A percentile compares a stretch with the other conserved stretches of the same genome.
phyloP scores from a whole-genome alignment of 1,140 invertebrate species.

The Lutraria rhynchaena region DNA sequence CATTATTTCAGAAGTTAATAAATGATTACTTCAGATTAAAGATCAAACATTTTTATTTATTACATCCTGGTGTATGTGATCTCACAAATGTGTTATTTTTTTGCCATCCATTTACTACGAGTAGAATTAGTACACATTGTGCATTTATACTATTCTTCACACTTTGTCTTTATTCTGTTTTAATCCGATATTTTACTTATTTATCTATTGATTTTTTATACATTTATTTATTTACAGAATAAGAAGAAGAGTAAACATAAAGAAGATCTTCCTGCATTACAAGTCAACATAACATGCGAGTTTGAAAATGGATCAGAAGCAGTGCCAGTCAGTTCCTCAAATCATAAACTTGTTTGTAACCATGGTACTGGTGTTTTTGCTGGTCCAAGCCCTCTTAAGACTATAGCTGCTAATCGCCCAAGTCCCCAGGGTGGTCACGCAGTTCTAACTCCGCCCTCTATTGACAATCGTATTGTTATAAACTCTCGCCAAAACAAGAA shows the following conservation, averaged over 20 bases:
- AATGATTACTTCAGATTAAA: too few species aligned
- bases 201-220: neutral
- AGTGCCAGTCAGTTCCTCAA: neutral
- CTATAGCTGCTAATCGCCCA: slow-evolving; percentile 6
- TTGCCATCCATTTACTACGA: too few species aligned
- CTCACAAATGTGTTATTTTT: too few species aligned
- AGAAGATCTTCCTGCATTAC: slow-evolving; percentile 29
- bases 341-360: neutral
- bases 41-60: too few species aligned
- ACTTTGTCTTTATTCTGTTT: neutral
- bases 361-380: neutral
- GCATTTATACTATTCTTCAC: neutral
- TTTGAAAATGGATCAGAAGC: slow-evolving; percentile 16
- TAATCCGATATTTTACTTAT: too few species aligned
- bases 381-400: neutral
- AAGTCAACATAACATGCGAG: slow-evolving; percentile 57
- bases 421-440: slow-evolving; percentile 31
- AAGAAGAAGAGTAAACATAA: slow-evolving; percentile 56
- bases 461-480: slow-evolving; percentile 54
- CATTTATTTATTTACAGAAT: slow-evolving; percentile 27
- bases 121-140: too few species aligned
- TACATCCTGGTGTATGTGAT: too few species aligned
- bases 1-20: too few species aligned
- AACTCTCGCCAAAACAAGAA: slow-evolving; percentile 49
- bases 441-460: slow-evolving; percentile 11